phyloP scores from a whole-genome alignment of 2,888 invertebrate species.

The Drosophila greeni region DNA sequence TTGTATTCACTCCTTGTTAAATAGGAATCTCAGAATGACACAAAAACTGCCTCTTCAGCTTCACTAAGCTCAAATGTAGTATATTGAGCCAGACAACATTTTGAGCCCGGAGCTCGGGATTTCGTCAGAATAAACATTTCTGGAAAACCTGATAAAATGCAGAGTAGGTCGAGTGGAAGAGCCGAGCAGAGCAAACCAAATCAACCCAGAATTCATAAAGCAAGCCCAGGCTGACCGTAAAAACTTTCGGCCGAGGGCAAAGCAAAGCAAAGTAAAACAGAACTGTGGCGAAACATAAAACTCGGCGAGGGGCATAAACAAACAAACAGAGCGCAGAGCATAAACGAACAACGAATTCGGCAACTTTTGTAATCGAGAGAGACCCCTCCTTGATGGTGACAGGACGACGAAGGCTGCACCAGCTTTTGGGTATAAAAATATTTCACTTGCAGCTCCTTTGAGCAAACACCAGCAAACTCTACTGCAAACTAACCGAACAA shows the following conservation, averaged over 20 bases:
- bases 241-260: conserved; percentile 25
- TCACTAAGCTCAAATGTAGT: background rate
- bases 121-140: background rate
- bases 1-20: too few relatives aligned
- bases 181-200: conserved; percentile 13
- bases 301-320: conserved; percentile 28
- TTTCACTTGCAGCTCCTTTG: conserved; percentile 33
- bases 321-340: conserved; percentile 34
- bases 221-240: conserved; percentile 28
- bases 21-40: too few relatives aligned
- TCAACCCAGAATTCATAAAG: conserved; percentile 16
- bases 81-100: conserved; percentile 2
- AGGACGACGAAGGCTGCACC: conserved; percentile 18
- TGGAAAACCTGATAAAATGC: conserved; percentile 15
- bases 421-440: conserved; percentile 27
- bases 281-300: conserved; percentile 32
- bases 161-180: conserved; percentile 27
- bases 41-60: background rate
- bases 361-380: conserved; percentile 40
- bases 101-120: background rate
- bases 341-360: conserved; percentile 32
- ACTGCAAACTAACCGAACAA: conserved; percentile 26
- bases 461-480: conserved; percentile 37
- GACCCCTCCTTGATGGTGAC: conserved; percentile 36
- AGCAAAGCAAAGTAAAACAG: conserved; percentile 10